These are phyloP conservation scores for Venustoraphidia nigricollis DNA, from an alignment of 2,888 invertebrate genomes.

Conservation along the genomic window DNA sequence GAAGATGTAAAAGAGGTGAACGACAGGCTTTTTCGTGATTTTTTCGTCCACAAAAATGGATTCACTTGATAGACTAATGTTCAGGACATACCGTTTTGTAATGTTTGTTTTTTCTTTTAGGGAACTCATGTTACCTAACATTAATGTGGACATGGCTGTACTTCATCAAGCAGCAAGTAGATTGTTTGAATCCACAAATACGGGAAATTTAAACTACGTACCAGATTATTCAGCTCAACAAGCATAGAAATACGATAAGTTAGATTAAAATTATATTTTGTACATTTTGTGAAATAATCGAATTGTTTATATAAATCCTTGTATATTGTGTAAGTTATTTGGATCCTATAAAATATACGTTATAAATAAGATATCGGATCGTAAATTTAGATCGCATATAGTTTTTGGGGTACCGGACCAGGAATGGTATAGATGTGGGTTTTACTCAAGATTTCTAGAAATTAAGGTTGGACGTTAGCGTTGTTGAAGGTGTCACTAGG, in stretches of 20 bases:
- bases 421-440: too few species aligned
- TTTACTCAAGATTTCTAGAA: too few species aligned
- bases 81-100: neutral
- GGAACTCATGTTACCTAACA: constrained; percentile 24
- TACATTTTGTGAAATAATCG: neutral
- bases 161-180: constrained; percentile 28
- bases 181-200: constrained; percentile 23
- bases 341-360: neutral
- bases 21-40: constrained; percentile 2
- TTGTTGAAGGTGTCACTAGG: too few species aligned
- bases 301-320: neutral
- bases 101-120: constrained; percentile 17
- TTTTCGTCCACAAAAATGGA: too few species aligned
- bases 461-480: too few species aligned
- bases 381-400: too few species aligned
- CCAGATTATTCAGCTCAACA: constrained; percentile 1
- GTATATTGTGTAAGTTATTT: neutral
- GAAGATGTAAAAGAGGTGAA: too few species aligned
- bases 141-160: constrained; percentile 25
- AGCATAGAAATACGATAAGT: neutral
- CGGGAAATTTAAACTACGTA: constrained; percentile 1
- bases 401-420: too few species aligned
- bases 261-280: neutral
- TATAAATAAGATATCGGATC: neutral
- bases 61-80: too few species aligned